A percentile compares a stretch with the other conserved stretches of the same genome.
These are phyloP conservation scores for Heliconius erato DNA, from an alignment of 2,888 invertebrate genomes.

Conservation along the genomic window DNA sequence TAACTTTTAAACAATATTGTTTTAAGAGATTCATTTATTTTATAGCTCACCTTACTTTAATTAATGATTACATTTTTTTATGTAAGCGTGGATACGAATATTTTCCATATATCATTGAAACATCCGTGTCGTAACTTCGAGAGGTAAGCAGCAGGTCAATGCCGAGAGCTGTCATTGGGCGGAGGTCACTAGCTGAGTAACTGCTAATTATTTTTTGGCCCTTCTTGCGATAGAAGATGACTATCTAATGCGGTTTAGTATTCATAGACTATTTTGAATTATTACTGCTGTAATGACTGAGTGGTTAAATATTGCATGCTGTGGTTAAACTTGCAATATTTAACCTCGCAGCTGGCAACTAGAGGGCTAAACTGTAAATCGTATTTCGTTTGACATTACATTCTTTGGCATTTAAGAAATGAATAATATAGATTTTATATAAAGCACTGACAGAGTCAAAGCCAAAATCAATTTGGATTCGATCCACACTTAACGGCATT, in stretches of 20 bases:
- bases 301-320: slow-evolving; percentile 19
- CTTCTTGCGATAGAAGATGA: slow-evolving; percentile 61
- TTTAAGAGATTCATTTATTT: not conserved
- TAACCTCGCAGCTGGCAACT: not conserved
- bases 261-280: slow-evolving; percentile 63
- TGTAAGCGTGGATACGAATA: not conserved
- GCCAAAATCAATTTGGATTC: too few species aligned
- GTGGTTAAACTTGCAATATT: not conserved
- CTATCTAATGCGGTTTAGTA: slow-evolving; percentile 70
- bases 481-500: not conserved
- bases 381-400: not conserved
- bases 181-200: slow-evolving; percentile 68
- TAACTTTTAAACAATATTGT: not conserved
- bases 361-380: not conserved
- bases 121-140: slow-evolving; percentile 49
- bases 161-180: slow-evolving; percentile 69
- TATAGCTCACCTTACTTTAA: not conserved
- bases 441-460: too few species aligned
- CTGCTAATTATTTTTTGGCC: slow-evolving; percentile 81
- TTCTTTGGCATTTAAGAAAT: not conserved
- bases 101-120: slow-evolving; percentile 40
- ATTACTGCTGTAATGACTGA: slow-evolving; percentile 26
- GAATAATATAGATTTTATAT: not conserved
- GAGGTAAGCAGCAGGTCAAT: slow-evolving; percentile 68
- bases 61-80: not conserved